Percentiles rank a stretch among this genome's conserved stretches.
phyloP scores from a whole-genome alignment of 64 coral and sea anemone species.

The Astreopora myriophthalma region DNA sequence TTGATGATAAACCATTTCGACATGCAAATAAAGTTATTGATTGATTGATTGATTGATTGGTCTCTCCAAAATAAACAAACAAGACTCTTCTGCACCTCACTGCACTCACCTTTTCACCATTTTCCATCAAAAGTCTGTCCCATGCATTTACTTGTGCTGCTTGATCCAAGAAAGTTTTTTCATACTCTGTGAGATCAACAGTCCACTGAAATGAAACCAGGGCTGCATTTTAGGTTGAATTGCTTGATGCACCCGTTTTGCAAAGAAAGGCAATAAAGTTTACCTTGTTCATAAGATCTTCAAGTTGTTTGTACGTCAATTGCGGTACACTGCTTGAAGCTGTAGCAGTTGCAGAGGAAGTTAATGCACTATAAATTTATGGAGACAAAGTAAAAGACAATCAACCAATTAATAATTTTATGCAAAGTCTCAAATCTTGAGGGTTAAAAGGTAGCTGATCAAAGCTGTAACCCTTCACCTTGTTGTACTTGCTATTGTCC shows the following conservation, averaged over 20 bases:
- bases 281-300: conserved; percentile 98
- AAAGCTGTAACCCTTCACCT: not conserved
- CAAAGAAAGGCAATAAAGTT: not conserved
- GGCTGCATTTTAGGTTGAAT: not conserved
- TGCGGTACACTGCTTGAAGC: conserved; percentile 69
- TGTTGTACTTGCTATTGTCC: conserved; percentile 47
- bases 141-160: conserved; percentile 90
- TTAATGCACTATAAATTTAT: not conserved
- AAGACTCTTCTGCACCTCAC: not conserved
- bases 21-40: too few species aligned
- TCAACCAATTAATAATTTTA: not conserved
- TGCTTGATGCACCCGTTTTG: too few species aligned
- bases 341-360: conserved; percentile 6
- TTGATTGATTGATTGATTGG: too few species aligned
- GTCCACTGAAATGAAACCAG: conserved; percentile 74
- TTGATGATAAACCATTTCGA: too few species aligned
- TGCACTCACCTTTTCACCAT: conserved; percentile 87
- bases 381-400: too few species aligned
- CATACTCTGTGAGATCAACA: conserved; percentile 83
- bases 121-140: conserved; percentile 97
- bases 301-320: conserved; percentile 90
- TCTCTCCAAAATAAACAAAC: not conserved
- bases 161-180: conserved; percentile 90
- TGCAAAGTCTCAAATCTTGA: not conserved
- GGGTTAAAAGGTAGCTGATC: not conserved